Evolutionary conservation across 2,888 invertebrate species (phyloP), one percentile per base, ranked within the genome.

Genomic region (Drosophila meridiana): DNA sequence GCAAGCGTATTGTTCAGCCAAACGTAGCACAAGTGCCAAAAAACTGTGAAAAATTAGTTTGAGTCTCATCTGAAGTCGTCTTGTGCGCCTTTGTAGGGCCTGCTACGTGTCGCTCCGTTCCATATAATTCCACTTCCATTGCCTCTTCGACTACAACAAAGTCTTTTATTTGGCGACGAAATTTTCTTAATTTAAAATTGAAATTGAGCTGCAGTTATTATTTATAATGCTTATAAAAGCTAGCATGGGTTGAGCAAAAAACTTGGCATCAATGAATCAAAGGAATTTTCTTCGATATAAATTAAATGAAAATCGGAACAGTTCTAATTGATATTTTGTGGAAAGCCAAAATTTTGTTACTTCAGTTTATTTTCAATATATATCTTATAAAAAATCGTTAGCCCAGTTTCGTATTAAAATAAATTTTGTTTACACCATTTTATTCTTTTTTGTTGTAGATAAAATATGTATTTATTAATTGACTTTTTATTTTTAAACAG

Each of bases 111-210:
- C 66, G 57, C 53, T 11, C 48, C 56, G 40, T 52, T 60, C 26
- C 42, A 13, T 42, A 42, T 14, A 30, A 20, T 36, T 59, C n/a
- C 20, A 34, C 36, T 36, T 45, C 14, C 58, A 30, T 30, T 26
- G 20, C 14, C 58, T 53, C 36, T 42, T 20, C 8, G 55, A 20
- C 26, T 9, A 20, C 3, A 20, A 28, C 8, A 20, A 34, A 26
- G 26, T 34, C 45, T 58, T 26, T 47, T 28, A 11, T n/a, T 58
- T 80, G 50, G 55, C 20, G 40, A 40, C 14, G 48, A 64, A 65
- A 67, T 43, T 47, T 74, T 69, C 53, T 57, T 66, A 68, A 70
- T 70, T 80, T 78, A 30, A 73, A 76, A 65, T 69, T 70, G 60
- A 77, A 76, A 76, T 68, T 58, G 50, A 67, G 76, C 65, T 62